Evolutionary conservation across 1,140 invertebrate species (phyloP), one percentile per base, ranked within the genome.

Genomic region (Belonocnema kinseyi): DNA sequence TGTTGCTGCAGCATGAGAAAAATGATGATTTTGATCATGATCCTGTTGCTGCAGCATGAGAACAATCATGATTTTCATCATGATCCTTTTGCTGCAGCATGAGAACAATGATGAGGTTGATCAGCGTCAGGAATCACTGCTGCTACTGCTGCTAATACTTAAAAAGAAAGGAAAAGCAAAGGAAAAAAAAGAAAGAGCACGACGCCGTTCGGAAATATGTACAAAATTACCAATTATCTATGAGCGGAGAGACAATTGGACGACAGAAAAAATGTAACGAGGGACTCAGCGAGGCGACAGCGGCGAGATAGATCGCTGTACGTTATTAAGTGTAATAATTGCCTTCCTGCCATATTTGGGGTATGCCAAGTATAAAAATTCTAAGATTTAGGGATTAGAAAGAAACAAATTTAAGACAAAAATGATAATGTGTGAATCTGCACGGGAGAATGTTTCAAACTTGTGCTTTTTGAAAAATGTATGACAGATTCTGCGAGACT

Each of bases 271-370:
- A 87, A 85, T 82, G 82, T 56, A 74, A 79, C 61, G 72, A 84
- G 72, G 71, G 72, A 75, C 77, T 54, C 17, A 54, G 52, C 16
- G 21, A 87, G 78, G 77, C 80, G 82, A 81, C 80, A 82, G 78
- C 82, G 78, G 85, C 78, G 79, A 78, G 53, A 72, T 75, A 74
- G 58, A 82, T 83, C 80, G 86, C 85, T 89, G 86, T 88, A 88
- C 88, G 87, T 91, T 91, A 90, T 89, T 87, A 91, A 90, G 84
- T 89, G 88, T 91, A 91, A 90, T 89, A 85, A 91, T 90, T 91
- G 91, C 91, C 91, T 92, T 92, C 91, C 91, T 91, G 91, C 91
- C 91, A 91, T 92, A 91, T 92, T 92, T 92, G 90, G 91, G 91
- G 91, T 92, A 91, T 92, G 90, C 91, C 91, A 92, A 91, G 90